Evolutionary conservation across 2,888 invertebrate species (phyloP).

Genomic region (Gari tellinella): DNA sequence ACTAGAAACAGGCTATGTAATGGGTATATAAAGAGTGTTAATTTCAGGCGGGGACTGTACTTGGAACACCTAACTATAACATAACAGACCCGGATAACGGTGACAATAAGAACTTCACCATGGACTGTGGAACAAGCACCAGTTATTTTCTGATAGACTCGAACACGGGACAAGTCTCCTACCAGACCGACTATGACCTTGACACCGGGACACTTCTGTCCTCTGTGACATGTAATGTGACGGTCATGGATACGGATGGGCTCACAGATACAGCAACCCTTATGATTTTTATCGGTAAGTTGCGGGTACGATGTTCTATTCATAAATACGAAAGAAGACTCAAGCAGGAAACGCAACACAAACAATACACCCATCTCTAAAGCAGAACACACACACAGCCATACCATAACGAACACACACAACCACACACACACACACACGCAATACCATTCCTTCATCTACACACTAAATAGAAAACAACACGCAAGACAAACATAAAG

Average conservation of each 20-base stretch:
- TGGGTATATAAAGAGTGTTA: neutral
- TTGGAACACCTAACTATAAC: slow-evolving; percentile 51
- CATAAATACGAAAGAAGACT: no score
- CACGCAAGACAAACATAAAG: no score
- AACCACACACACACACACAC: no score
- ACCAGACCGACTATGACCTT: slow-evolving; percentile 19
- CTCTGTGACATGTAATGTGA: slow-evolving; percentile 49
- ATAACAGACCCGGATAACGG: slow-evolving; percentile 57
- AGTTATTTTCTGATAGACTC: slow-evolving; percentile 62
- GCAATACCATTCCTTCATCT: no score
- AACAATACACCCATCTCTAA: no score
- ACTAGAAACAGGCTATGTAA: neutral
- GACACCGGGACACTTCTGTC: slow-evolving; percentile 28
- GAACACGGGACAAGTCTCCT: slow-evolving; percentile 46
- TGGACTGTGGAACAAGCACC: slow-evolving; percentile 63
- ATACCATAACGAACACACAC: no score
- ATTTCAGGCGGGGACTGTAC: slow-evolving; percentile 14
- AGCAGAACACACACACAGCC: no score
- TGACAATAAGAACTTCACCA: slow-evolving; percentile 53
- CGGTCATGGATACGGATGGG: slow-evolving; percentile 48
- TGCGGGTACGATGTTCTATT: no score
- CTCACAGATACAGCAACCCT: slow-evolving; percentile 25
- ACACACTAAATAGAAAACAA: no score
- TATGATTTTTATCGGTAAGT: slow-evolving; percentile 22
- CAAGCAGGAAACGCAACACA: no score